phyloP scores from a whole-genome alignment of 2,113 vertebrate species.

The Rynchops niger region DNA sequence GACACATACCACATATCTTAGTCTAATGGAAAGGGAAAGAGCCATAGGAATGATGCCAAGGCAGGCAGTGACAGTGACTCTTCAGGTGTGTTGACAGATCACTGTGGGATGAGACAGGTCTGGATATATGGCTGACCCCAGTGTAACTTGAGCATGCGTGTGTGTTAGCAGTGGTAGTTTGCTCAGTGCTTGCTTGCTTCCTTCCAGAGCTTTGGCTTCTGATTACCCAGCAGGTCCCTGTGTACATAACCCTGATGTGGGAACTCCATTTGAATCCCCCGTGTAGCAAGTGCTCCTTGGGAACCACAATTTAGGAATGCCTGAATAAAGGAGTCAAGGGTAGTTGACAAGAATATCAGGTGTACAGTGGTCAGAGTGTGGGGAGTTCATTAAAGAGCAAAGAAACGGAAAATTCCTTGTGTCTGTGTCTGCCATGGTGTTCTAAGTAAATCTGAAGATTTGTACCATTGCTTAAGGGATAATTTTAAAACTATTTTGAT shows the following conservation, averaged over 20 bases:
- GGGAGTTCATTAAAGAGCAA: slow-evolving; percentile 17
- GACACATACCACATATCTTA: rapidly evolving
- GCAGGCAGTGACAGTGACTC: not conserved
- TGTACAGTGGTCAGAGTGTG: not conserved
- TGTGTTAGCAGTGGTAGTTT: not conserved
- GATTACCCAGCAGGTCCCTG: not conserved
- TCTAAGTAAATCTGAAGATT: not conserved
- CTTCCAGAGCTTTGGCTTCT: not conserved
- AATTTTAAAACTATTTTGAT: not conserved
- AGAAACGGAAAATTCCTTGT: not conserved
- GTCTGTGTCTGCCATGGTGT: not conserved
- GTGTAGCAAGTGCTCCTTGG: not conserved
- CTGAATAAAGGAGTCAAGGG: not conserved
- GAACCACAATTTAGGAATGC: not conserved
- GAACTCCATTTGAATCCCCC: not conserved
- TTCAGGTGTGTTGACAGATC: not conserved
- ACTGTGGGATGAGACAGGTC: not conserved
- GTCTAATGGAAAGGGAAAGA: not conserved
- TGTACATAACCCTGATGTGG: not conserved
- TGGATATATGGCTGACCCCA: not conserved
- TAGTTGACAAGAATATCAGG: not conserved
- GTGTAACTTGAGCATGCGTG: not conserved
- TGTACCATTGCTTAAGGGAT: not conserved
- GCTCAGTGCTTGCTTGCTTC: not conserved
- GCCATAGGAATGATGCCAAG: not conserved